Base-by-base conservation (phyloP, 23 tunicate genomes). In the Botrylloides violaceus region DNA sequence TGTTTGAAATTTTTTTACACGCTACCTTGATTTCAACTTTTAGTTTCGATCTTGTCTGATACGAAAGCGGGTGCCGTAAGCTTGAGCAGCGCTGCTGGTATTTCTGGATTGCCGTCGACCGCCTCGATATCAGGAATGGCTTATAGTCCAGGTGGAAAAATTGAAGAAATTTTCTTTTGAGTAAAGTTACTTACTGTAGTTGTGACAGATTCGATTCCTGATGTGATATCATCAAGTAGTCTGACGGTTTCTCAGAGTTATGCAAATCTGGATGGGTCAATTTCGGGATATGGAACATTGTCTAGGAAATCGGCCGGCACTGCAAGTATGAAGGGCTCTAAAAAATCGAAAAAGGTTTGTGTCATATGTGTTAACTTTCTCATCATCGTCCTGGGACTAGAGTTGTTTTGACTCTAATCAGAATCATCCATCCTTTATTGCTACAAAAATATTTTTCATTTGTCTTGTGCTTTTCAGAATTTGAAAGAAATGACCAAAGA, bases 191-290 rank as follows among this genome's bases (percentile, higher is more conserved):
- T 59, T 59, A 12, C 32, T 58, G 3, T 7, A 25, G 32, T 35
- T 50, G 68, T 22, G n/a, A 36, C 64, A 12, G 88, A 82, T 55
- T 49, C 49, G 49, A 15, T 82, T 36, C 63, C 80, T 12, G 92
- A 84, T 29, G 27, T 58, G 9, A 43, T 65, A 1, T 84, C 92
- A 20, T 5, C 77, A 64, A 58, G 82, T 4, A 84, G 71, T 32
- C 32, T 74, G 30, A 34, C 84, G 1, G 32, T 73, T 2, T n/a
- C 33, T 33, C 61, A 58, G 9, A 62, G 80, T 12, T 36, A 33
- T 22, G 80, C 30, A 31, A 63, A 23, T 31, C 53, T 3, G 80
- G 77, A 2, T 73, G 80, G 81, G 33, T 72, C 72, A 65, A 79
- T 70, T 66, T 83, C 32, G 77, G 32, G 33, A 27, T 33, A 31